These are phyloP conservation scores for Mimas tiliae DNA, from an alignment of 2,888 invertebrate genomes.

Conservation along the genomic window DNA sequence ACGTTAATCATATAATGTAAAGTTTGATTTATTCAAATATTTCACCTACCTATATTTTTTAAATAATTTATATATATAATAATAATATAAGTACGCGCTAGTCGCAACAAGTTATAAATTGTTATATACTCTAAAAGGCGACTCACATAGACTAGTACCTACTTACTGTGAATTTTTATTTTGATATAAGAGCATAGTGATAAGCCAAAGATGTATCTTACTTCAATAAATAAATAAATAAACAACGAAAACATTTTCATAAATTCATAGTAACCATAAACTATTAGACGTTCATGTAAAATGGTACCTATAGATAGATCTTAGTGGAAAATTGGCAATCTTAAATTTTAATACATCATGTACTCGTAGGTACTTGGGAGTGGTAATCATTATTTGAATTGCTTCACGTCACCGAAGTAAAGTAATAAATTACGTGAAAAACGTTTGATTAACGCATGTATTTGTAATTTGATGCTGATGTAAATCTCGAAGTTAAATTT, in stretches of 20 bases:
- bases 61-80: no score
- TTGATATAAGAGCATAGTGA: no score
- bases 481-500: neutral
- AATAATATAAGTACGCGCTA: no score
- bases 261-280: neutral
- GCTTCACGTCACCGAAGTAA: neutral
- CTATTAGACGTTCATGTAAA: neutral
- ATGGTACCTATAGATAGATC: neutral
- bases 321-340: neutral
- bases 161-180: no score
- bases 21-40: neutral
- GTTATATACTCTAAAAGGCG: no score
- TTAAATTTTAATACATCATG: constrained; percentile 8
- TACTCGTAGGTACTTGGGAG: no score
- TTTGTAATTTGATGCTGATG: neutral
- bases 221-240: no score
- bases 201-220: no score
- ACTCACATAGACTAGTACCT: no score
- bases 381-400: neutral
- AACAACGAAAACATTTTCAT: neutral
- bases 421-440: neutral
- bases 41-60: neutral
- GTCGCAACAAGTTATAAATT: no score
- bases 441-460: neutral
- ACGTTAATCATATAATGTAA: neutral